A percentile compares a stretch with the other conserved stretches of the same genome.
Evolutionary conservation across 2,888 invertebrate genomes (phyloP).

Genomic region (Brenthis daphne): DNA sequence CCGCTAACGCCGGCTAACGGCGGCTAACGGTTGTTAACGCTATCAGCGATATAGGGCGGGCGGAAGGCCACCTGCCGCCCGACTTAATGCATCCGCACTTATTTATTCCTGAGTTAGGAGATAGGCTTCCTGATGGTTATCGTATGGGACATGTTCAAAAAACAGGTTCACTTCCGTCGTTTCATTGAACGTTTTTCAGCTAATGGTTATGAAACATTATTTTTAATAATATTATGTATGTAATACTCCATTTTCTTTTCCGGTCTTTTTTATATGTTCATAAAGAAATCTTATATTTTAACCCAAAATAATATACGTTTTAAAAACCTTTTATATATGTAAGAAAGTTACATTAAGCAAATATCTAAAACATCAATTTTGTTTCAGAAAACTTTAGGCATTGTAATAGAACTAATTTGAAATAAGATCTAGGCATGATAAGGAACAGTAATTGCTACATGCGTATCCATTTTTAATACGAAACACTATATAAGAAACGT

Average conservation of each 20-base stretch:
- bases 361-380: neutral
- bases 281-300: neutral
- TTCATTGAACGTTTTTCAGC: slow-evolving; percentile 21
- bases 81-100: slow-evolving; percentile 80
- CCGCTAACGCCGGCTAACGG: slow-evolving; percentile 73
- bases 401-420: slow-evolving; percentile 19
- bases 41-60: slow-evolving; percentile 69
- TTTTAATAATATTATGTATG: slow-evolving; percentile 38
- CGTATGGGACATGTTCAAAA: slow-evolving; percentile 42
- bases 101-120: slow-evolving; percentile 68
- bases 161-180: slow-evolving; percentile 40
- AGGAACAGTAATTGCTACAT: slow-evolving; percentile 21
- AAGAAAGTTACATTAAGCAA: neutral
- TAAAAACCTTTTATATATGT: neutral
- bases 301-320: neutral
- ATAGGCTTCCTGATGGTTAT: slow-evolving; percentile 74
- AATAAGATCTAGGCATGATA: slow-evolving; percentile 24
- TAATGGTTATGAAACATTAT: slow-evolving; percentile 22
- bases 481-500: slow-evolving; percentile 6
- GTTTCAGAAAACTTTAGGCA: neutral
- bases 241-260: slow-evolving; percentile 17
- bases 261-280: slow-evolving; percentile 6
- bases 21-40: slow-evolving; percentile 69
- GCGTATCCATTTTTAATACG: slow-evolving; percentile 28
- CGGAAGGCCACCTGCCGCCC: slow-evolving; percentile 75